Evolutionary conservation across 2,888 invertebrate genomes (phyloP), one percentile per base, ranked within the genome.

Genomic region (Euzetes globulus): DNA sequence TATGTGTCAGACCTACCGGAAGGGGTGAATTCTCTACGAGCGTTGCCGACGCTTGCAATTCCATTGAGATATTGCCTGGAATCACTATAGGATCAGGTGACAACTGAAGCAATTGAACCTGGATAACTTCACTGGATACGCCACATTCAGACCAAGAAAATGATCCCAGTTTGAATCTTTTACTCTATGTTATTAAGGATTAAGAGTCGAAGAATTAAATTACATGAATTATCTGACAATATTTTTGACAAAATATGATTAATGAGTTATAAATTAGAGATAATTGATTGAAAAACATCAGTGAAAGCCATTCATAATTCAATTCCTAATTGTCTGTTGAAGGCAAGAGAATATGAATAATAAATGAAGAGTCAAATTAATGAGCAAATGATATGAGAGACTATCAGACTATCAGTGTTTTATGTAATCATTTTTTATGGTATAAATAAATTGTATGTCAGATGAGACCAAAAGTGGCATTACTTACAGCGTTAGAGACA

Each of bases 71-170:
- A 33, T 63, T 33, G 15, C 63, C 63, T 5, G 63, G 63, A 9
- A 63, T 63, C 17, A 37, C n/a, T 37, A 63, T 33, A 15, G 63
- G 63, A 33, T 63, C 63, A 19, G 63, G 63, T 1, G 63, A 63
- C 33, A 63, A 19, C 17, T 33, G 37, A 7, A 63, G n/a, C 63
- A 33, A 63, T 17, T 63, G 33, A n/a, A 63, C 33, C 33, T 63
- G 63, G 19, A 63, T 63, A 1, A 33, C 63, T 9, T 63, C 63
- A 17, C 63, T 33, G 4, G 63, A 33, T 13, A 33, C 1, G 4
- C 63, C 63, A 33, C 63, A 63, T 3, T 63, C 63, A 33, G 63
- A 63, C 63, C 63, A 63, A 33, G 63, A 63, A n/a, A 63, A 63
- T 15, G 33, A 33, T 17, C 33, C 63, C 33, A 63, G 9, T 33